These are phyloP conservation scores for Agapornis canus DNA, from an alignment of 2,797 vertebrate species.

Conservation along the genomic window DNA sequence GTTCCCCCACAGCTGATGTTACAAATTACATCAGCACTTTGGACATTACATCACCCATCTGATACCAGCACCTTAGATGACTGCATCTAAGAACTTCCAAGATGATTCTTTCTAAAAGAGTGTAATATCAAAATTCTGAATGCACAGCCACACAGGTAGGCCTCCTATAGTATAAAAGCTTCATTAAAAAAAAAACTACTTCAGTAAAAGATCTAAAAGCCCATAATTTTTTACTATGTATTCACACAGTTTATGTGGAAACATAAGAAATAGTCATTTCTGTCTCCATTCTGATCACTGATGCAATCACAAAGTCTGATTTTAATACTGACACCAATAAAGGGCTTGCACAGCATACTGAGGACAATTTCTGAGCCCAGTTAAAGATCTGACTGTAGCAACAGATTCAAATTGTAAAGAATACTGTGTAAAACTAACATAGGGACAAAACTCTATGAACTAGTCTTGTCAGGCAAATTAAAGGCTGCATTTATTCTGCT, in stretches of 20 bases:
- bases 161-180: not conserved
- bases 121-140: not conserved
- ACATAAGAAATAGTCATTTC: not conserved
- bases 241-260: not conserved
- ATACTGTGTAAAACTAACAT: rapidly evolving
- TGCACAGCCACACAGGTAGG: not conserved
- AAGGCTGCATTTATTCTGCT: not conserved
- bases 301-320: not conserved
- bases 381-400: not conserved
- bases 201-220: not conserved
- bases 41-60: not conserved
- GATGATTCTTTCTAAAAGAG: not conserved
- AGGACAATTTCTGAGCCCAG: not conserved
- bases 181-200: not conserved
- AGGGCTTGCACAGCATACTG: not conserved
- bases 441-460: not conserved
- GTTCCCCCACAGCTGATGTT: not conserved
- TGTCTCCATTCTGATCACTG: not conserved
- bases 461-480: not conserved
- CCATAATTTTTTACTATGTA: not conserved
- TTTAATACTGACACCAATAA: not conserved
- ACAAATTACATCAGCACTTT: not conserved
- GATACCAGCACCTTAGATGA: not conserved
- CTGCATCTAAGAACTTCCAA: not conserved
- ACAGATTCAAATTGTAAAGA: not conserved